Evolutionary conservation across 1,140 invertebrate species (phyloP), one percentile per base, ranked within the genome.

Genomic region (Drosophila sp.): DNA sequence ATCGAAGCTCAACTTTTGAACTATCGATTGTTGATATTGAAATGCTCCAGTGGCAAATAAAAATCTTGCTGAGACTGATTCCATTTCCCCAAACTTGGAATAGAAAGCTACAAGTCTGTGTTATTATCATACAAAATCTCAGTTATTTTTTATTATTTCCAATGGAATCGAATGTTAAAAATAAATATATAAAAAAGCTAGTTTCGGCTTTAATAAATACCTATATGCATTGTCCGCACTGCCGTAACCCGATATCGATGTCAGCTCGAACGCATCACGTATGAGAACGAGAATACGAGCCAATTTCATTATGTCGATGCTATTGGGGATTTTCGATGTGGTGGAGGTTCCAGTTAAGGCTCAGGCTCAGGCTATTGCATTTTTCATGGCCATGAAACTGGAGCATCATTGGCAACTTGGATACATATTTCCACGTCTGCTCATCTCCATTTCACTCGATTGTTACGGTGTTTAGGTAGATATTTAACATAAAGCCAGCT

Each of bases 241-340:
- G 34, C n/a, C 41, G 11, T 18, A 11, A 36, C 7, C 51, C 56
- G 61, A 57, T 51, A 61, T 61, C n/a, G 29, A 18, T 48, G 57
- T 21, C 32, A 36, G 32, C 21, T 16, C 41, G 29, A 53, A 34
- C 36, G 45, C 21, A 25, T 71, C 50, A 65, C 61, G 36, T 65
- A 36, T 9, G 21, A 8, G 54, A 9, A 21, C 36, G 25, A 34
- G 50, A n/a, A 36, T 9, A 34, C 50, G n/a, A 29, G 29, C 11
- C 64, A 40, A 67, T 67, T 72, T 67, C 54, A 67, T 69, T 67
- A 66, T 58, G 32, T 43, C 25, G 53, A 45, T 51, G 32, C 50
- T 32, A 48, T 53, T 21, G 50, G 67, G 43, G 25, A 13, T 16
- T 27, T 63, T 40, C 16, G 21, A 8, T 51, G 32, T 25, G n/a